Percentiles rank a stretch among this genome's conserved stretches.
Evolutionary conservation across 1,140 invertebrate genomes (phyloP).

Genomic region (Drosophila ercepeae): DNA sequence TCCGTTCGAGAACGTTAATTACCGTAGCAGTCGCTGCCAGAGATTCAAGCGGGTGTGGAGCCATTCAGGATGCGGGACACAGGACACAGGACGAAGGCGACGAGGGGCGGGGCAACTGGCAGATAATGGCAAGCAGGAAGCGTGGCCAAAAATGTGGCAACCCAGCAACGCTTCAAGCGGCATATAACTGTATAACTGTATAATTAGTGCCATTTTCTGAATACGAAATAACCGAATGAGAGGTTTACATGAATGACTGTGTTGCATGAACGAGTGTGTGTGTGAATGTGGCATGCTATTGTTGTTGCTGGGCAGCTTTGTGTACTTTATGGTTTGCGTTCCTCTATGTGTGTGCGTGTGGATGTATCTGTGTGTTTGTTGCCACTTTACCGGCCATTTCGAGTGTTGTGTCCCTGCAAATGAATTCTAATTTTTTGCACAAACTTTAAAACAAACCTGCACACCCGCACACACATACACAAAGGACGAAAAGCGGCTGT

Average conservation of each 20-base stretch:
- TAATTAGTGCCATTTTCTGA: conserved; percentile 78
- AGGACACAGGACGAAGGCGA: neutral
- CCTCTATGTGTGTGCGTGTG: neutral
- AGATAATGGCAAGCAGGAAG: conserved; percentile 68
- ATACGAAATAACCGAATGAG: conserved; percentile 70
- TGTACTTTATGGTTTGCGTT: conserved; percentile 24
- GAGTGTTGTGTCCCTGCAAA: conserved; percentile 65
- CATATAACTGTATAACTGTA: conserved; percentile 72
- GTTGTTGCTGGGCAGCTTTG: conserved; percentile 56
- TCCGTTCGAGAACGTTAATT: conserved; percentile 80
- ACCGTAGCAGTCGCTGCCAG: conserved; percentile 52
- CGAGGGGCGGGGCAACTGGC: neutral
- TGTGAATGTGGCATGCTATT: neutral
- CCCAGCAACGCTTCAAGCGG: conserved; percentile 31
- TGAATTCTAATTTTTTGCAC: conserved; percentile 75
- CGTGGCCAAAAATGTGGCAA: conserved; percentile 66
- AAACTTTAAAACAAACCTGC: conserved; percentile 60
- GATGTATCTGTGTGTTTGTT: neutral
- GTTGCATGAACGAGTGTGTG: neutral
- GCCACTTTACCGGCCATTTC: conserved; percentile 41
- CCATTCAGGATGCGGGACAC: conserved; percentile 18
- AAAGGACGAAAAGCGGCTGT: neutral
- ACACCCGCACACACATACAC: conserved; percentile 23
- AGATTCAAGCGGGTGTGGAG: neutral
- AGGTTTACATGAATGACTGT: conserved; percentile 55